Percentiles rank a stretch among this genome's conserved stretches.
Conservation (phyloP, 2,888 invertebrate species). For the Latrodectus hesperus region DNA sequence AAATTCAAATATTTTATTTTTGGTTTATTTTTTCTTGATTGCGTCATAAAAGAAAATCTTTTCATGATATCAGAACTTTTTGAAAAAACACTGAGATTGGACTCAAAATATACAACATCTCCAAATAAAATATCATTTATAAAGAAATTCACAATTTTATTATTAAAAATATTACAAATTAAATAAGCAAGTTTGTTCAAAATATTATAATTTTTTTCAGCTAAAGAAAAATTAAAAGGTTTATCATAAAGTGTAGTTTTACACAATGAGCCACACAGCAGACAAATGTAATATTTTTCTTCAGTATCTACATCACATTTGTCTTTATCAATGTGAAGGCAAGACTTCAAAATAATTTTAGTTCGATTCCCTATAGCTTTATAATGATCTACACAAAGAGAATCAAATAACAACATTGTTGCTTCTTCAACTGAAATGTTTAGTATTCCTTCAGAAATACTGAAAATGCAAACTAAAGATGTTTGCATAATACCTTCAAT, state of each 20-base stretch:
- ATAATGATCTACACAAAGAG: slow-evolving; percentile 7
- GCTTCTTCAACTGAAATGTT: slow-evolving; percentile 27
- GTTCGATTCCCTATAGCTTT: slow-evolving; percentile 12
- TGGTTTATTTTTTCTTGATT: slow-evolving; percentile 13
- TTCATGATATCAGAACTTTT: no score
- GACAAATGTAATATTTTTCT: slow-evolving; percentile 24
- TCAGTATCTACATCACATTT: background rate
- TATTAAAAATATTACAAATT: slow-evolving; percentile 11
- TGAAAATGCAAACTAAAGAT: slow-evolving; percentile 36
- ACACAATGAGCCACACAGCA: slow-evolving; percentile 29
- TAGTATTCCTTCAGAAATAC: slow-evolving; percentile 9
- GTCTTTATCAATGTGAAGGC: slow-evolving; percentile 27
- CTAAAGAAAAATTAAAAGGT: background rate
- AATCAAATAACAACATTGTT: slow-evolving; percentile 24
- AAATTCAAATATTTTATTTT: slow-evolving; percentile 28
- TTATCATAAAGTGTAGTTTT: background rate
- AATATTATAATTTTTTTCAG: background rate
- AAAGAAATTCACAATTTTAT: background rate
- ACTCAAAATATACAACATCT: background rate
- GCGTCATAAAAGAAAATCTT: no score
- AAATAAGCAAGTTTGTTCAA: slow-evolving; percentile 30
- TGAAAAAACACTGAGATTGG: no score
- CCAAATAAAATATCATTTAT: background rate
- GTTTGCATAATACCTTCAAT: slow-evolving; percentile 14
- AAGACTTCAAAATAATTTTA: slow-evolving; percentile 17